Evolutionary conservation across 1,140 invertebrate genomes (phyloP), one percentile per base, ranked within the genome.

Genomic region (Pogonomyrmex californicus): DNA sequence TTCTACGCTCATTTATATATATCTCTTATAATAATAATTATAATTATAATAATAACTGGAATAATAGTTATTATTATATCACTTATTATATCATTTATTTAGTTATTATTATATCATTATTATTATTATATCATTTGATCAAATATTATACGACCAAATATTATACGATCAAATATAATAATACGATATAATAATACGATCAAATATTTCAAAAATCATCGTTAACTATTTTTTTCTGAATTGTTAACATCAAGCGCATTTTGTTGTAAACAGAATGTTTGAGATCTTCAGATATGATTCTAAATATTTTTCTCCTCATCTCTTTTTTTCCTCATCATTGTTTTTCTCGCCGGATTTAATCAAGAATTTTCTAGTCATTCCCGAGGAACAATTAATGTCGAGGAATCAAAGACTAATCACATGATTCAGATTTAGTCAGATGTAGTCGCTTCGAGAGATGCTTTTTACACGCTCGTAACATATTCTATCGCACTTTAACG

Each of bases 401-500:
- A 23, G 47, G 58, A 75, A 51, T 63, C 7, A 36, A 60, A 51
- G 30, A 47, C 44, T 47, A 60, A 82, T 38, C 65, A 54, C 12
- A 60, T 36, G 51, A 71, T 60, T 75, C 33, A 54, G n/a, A 54
- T 23, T 23, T 23, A 23, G 23, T 68, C 70, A 70, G 49, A n/a
- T 70, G 23, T 68, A 66, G 1, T 51, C 7, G n/a, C 36, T 41
- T 5, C 38, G 17, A n/a, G 68, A 23, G 10, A 2, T 12, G 41
- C 41, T 83, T 83, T 75, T 60, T 38, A 75, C 65, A 12, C 12
- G 30, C 44, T 82, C n/a, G 12, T 82, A 82, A 73, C 17, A 17
- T 41, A 60, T 1, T 44, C 51, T 30, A 17, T 58, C 51, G 41
- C 76, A 23, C 54, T 60, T 71, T 56, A 73, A 56, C 38, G 65